Conservation (phyloP, 2,888 invertebrate genomes). For the Onchidella celtica region DNA sequence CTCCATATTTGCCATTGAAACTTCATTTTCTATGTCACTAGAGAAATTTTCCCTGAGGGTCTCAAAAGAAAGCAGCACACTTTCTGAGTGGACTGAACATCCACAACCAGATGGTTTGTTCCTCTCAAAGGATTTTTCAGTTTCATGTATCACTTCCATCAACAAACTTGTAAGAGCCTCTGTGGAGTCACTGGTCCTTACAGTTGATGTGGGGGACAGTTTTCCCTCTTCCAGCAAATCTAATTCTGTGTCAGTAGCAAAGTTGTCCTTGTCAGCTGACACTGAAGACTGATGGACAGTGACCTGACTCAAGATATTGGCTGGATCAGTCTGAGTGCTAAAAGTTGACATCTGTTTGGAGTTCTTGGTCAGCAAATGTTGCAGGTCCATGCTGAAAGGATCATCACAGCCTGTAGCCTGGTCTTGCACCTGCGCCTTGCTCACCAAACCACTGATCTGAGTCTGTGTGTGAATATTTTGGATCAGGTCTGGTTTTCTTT, state of each 20-base stretch:
- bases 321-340: neutral
- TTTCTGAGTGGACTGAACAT: neutral
- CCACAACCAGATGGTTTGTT: neutral
- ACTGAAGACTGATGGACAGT: neutral
- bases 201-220: neutral
- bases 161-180: conserved; percentile 20
- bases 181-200: neutral
- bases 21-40: neutral
- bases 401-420: conserved; percentile 29
- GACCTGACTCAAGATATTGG: neutral
- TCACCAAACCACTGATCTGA: neutral
- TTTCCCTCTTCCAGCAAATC: neutral
- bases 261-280: neutral
- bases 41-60: neutral
- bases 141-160: conserved; percentile 23
- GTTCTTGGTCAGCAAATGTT: neutral
- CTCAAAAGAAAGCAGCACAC: neutral
- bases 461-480: conserved; percentile 20
- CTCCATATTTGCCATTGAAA: conserved; percentile 26
- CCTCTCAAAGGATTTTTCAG: neutral
- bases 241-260: conserved; percentile 12
- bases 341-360: neutral
- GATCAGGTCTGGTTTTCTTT: conserved; percentile 5
- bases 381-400: neutral
- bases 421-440: neutral